Conservation (phyloP, 2,113 vertebrate species). For the Patagioenas fasciata region DNA sequence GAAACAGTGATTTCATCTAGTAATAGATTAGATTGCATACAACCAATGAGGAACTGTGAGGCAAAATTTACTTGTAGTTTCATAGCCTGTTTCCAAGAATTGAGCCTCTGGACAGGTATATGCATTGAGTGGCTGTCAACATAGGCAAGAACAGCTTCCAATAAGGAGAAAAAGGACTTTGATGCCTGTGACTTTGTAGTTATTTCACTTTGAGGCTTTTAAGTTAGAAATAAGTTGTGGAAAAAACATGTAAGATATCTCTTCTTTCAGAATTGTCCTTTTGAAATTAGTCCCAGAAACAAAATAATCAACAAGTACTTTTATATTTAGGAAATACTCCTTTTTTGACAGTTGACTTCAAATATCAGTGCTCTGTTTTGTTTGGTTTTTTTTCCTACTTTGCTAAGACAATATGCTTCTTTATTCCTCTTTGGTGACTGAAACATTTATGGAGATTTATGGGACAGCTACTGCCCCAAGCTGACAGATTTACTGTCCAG, state of each 20-base stretch:
- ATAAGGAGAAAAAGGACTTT: background rate
- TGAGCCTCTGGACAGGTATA: background rate
- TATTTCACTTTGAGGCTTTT: background rate
- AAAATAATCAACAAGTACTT: slow-evolving; percentile 4
- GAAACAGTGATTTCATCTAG: background rate
- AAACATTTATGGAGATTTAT: background rate
- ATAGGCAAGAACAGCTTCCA: background rate
- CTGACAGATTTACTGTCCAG: background rate
- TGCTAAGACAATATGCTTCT: background rate
- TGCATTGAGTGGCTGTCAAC: background rate
- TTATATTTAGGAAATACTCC: background rate
- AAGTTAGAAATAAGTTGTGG: background rate
- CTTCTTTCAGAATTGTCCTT: background rate
- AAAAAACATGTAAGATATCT: background rate
- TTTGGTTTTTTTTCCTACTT: background rate
- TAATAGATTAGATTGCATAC: background rate
- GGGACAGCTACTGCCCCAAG: background rate
- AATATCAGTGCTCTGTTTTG: background rate
- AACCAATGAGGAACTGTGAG: background rate
- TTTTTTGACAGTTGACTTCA: background rate
- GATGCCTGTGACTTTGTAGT: background rate
- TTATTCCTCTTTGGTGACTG: background rate
- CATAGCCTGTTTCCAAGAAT: background rate
- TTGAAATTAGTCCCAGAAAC: background rate
- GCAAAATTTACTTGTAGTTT: background rate